Conservation (phyloP, 2,888 invertebrate genomes). For the Aphidoletes aphidimyza region DNA sequence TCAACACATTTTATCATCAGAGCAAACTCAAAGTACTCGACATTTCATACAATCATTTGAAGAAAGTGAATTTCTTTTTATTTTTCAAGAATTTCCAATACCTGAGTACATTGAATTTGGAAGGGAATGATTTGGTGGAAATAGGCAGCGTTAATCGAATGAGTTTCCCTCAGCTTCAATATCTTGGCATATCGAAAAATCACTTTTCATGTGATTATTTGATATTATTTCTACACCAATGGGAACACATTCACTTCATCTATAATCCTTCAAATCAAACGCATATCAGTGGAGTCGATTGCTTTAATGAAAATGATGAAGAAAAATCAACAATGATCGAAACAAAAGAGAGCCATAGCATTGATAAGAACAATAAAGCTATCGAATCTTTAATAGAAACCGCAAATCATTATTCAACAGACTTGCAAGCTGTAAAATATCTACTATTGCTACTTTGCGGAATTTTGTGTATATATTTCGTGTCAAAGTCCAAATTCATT, state of each 20-base stretch:
- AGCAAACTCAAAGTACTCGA: neutral
- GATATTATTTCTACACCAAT: neutral
- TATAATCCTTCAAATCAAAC: neutral
- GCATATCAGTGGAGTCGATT: neutral
- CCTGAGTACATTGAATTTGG: neutral
- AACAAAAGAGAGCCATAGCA: too few species aligned
- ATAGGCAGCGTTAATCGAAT: neutral
- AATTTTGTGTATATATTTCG: too few species aligned
- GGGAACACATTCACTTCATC: neutral
- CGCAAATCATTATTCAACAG: too few species aligned
- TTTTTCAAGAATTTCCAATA: neutral
- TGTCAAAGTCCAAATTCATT: too few species aligned
- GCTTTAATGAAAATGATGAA: neutral
- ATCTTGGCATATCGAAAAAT: neutral
- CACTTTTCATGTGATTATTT: neutral
- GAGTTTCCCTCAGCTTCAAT: neutral
- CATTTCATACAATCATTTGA: neutral
- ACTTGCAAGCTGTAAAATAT: too few species aligned
- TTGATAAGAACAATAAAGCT: too few species aligned
- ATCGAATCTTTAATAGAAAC: too few species aligned
- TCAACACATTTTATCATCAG: neutral
- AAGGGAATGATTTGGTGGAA: neutral
- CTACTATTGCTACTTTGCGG: too few species aligned
- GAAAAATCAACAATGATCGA: too few species aligned
- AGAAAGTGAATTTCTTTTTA: neutral